Conservation (phyloP, 2,888 invertebrate genomes). For the Acholoe squamosa region DNA sequence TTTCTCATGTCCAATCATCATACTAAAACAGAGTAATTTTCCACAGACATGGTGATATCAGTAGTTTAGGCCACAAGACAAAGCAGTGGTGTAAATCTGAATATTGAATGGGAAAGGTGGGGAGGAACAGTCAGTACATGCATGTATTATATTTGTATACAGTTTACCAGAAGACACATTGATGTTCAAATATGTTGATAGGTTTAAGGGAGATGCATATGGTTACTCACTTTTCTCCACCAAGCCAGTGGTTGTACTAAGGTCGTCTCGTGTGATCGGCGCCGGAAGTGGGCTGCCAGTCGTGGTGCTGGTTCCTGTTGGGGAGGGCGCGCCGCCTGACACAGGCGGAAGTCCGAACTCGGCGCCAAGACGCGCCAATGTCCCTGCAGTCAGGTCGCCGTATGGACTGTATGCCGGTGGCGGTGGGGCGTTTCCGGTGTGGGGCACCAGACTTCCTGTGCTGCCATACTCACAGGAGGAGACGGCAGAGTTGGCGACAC, state of each 20-base stretch:
- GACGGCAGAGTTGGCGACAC: constrained; percentile 9
- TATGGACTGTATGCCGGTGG: constrained; percentile 43
- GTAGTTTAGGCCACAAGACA: no score
- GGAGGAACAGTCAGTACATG: no score
- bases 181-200: no score
- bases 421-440: not conserved
- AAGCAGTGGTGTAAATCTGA: no score
- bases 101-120: no score
- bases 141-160: no score
- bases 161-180: no score
- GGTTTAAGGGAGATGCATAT: no score
- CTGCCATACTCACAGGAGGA: constrained; percentile 58
- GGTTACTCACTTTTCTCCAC: constrained; percentile 13
- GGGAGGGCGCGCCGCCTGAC: constrained; percentile 10
- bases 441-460: constrained; percentile 19
- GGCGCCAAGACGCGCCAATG: constrained; percentile 47
- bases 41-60: no score
- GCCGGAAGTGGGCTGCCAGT: constrained; percentile 45
- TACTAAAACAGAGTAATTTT: no score
- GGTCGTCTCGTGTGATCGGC: not conserved
- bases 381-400: constrained; percentile 54
- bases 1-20: no score
- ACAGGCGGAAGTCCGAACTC: constrained; percentile 26
- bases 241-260: not conserved
- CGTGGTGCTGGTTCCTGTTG: constrained; percentile 22